phyloP scores from a whole-genome alignment of 2,113 vertebrate genomes.

The Procavia capensis region DNA sequence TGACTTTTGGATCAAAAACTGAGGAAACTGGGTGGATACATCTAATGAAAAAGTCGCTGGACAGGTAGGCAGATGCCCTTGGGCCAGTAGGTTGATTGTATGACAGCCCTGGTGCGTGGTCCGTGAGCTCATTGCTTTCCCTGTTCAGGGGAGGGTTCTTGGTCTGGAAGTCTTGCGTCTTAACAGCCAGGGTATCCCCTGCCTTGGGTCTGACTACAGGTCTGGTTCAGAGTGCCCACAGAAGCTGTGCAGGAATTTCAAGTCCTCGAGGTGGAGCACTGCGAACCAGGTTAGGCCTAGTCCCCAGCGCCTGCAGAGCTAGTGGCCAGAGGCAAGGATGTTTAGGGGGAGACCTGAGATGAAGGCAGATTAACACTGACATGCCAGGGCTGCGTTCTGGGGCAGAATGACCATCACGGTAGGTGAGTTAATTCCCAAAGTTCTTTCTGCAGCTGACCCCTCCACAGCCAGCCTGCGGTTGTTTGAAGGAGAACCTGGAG shows the following conservation, averaged over 20 bases:
- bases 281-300: rapidly evolving
- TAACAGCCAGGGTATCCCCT: rapidly evolving
- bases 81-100: background rate
- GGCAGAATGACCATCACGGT: background rate
- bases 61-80: background rate
- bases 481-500: background rate
- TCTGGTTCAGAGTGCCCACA: rapidly evolving
- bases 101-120: background rate
- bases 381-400: rapidly evolving
- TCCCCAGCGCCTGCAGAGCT: rapidly evolving
- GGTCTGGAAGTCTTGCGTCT: rapidly evolving
- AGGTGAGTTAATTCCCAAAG: rapidly evolving
- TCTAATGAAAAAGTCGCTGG: background rate
- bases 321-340: rapidly evolving
- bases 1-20: background rate
- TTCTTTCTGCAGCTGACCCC: background rate
- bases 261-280: background rate
- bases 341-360: rapidly evolving
- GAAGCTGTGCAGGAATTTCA: background rate
- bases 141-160: no score
- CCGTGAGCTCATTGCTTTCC: rapidly evolving
- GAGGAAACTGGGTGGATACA: background rate
- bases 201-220: rapidly evolving
- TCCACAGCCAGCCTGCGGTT: background rate
- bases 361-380: rapidly evolving